Evolutionary conservation across 2,113 vertebrate genomes (phyloP).

Genomic region (Corynorhinus townsendii): DNA sequence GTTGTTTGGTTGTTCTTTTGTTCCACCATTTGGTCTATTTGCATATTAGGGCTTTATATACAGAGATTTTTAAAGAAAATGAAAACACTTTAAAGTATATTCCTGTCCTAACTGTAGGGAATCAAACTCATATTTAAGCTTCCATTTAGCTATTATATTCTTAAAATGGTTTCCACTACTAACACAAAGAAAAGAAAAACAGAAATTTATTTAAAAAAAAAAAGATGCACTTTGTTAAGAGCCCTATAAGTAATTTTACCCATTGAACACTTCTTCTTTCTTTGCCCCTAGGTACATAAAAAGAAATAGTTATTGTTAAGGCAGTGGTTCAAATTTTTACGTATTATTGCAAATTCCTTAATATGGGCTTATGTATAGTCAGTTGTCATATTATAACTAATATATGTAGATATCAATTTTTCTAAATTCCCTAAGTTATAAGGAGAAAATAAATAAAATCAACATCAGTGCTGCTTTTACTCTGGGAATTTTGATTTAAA

Average conservation of each 20-base stretch:
- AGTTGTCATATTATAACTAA: neutral
- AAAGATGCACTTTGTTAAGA: neutral
- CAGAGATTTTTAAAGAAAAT: neutral
- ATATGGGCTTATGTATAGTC: neutral
- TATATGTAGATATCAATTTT: neutral
- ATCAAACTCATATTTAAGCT: neutral
- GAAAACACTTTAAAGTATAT: neutral
- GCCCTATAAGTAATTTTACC: conserved; percentile 45
- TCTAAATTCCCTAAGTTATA: neutral
- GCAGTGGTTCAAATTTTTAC: neutral
- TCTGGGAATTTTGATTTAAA: neutral
- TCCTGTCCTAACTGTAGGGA: neutral
- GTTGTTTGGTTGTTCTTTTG: too few relatives aligned
- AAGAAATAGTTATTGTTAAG: neutral
- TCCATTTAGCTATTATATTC: neutral
- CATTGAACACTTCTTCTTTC: neutral
- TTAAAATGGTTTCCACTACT: conserved; percentile 2
- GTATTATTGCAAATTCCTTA: neutral
- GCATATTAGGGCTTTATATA: too few relatives aligned
- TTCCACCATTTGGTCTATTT: too few relatives aligned
- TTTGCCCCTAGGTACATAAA: neutral
- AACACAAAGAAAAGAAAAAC: neutral
- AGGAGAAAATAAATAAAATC: neutral
- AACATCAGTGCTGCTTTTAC: neutral
- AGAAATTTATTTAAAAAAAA: conserved; percentile 1